These are phyloP conservation scores for Pampus argenteus DNA, from an alignment of 2,797 vertebrate genomes.

Conservation along the genomic window DNA sequence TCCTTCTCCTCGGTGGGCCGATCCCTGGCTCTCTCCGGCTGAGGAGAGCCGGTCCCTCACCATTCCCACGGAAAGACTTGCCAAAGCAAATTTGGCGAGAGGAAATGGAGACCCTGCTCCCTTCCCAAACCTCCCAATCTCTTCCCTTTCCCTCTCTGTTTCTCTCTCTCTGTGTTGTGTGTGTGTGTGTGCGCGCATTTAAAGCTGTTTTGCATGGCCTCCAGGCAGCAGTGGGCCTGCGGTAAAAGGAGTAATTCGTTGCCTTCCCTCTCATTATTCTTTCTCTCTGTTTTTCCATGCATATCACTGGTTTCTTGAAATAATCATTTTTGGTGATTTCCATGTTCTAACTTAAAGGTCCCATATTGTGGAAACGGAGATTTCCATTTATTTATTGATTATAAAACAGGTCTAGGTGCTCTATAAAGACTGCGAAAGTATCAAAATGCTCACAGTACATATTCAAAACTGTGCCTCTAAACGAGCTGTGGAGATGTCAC, in stretches of 20 bases:
- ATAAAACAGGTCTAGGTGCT: too few species aligned
- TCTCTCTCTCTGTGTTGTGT: constrained; percentile 42
- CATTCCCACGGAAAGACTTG: constrained; percentile 86
- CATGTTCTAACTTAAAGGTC: constrained; percentile 8
- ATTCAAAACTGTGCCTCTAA: too few species aligned
- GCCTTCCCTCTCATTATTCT: constrained; percentile 35
- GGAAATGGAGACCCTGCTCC: constrained; percentile 83
- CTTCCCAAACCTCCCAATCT: constrained; percentile 64
- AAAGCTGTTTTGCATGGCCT: constrained; percentile 20
- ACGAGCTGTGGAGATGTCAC: too few species aligned
- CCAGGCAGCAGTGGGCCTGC: constrained; percentile 37
- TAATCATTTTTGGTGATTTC: constrained; percentile 5
- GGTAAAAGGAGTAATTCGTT: constrained; percentile 40
- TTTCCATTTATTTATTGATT: too few species aligned
- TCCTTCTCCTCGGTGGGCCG: constrained; percentile 51
- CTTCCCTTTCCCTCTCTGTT: constrained; percentile 63
- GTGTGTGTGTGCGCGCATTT: constrained; percentile 14
- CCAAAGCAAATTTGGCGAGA: constrained; percentile 85
- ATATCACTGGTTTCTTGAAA: constrained; percentile 26
- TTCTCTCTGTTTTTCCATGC: constrained; percentile 27
- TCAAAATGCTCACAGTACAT: too few species aligned
- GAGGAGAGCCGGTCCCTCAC: constrained; percentile 67
- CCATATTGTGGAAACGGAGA: too few species aligned
- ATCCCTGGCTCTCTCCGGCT: constrained; percentile 53
- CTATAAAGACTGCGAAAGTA: too few species aligned